Conservation (phyloP, 1,140 invertebrate genomes). For the Phymorhynchus buccinoides region DNA sequence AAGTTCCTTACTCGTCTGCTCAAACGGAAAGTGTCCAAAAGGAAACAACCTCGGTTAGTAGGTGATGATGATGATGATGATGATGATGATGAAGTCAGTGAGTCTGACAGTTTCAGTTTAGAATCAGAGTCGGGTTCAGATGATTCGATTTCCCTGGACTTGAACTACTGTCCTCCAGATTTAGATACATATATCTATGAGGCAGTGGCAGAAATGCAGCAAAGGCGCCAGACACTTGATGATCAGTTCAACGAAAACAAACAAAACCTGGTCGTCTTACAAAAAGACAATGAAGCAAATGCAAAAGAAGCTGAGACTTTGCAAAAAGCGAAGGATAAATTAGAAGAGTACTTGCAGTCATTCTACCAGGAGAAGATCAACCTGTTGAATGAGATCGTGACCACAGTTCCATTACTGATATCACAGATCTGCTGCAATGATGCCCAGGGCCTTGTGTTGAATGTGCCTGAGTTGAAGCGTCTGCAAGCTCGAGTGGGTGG, state of each 20-base stretch:
- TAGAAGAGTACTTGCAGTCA: background rate
- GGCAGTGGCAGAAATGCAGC: background rate
- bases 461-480: background rate
- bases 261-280: background rate
- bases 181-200: background rate
- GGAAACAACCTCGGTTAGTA: background rate
- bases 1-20: background rate
- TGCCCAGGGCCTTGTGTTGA: background rate
- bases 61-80: background rate
- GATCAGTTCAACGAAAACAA: background rate
- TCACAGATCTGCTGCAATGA: background rate
- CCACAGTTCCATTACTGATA: background rate
- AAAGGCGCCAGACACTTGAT: background rate
- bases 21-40: background rate
- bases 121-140: background rate
- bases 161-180: background rate
- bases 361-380: background rate
- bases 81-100: constrained; percentile 13
- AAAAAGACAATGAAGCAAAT: background rate
- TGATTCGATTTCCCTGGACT: background rate
- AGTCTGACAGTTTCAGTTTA: background rate
- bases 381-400: background rate
- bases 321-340: background rate
- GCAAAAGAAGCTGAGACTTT: background rate
- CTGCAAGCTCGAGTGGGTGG: background rate